These are phyloP conservation scores for Drosophila sordidula DNA, from an alignment of 2,888 invertebrate species.

Conservation along the genomic window DNA sequence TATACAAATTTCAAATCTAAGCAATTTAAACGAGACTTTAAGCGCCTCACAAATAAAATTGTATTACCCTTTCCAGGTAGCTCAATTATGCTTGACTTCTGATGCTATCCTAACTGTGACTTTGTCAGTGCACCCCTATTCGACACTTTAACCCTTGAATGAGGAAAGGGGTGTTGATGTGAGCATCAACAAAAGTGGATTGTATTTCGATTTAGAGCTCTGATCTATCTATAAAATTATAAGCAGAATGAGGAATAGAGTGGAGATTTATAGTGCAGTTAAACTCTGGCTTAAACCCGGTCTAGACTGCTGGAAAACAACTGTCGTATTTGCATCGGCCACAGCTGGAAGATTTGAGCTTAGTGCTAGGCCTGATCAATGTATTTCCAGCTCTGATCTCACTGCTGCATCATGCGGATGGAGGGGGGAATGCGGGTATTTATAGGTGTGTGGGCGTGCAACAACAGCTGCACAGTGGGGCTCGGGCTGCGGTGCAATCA, in stretches of 20 bases:
- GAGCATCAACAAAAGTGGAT: neutral
- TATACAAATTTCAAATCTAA: neutral
- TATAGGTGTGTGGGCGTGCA: constrained; percentile 51
- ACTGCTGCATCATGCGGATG: constrained; percentile 22
- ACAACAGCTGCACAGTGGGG: constrained; percentile 51
- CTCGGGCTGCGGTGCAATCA: constrained; percentile 49
- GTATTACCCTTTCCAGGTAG: no score
- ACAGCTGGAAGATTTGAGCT: constrained; percentile 13
- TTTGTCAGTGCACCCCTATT: constrained; percentile 32
- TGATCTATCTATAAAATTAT: no score
- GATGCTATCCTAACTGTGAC: constrained; percentile 5
- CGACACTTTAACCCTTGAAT: constrained; percentile 21
- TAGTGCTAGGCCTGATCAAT: constrained; percentile 1
- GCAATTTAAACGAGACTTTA: neutral
- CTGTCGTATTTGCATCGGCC: constrained; percentile 13
- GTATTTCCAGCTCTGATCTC: constrained; percentile 35
- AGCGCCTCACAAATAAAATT: no score
- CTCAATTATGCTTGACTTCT: constrained; percentile 28
- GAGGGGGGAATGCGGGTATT: constrained; percentile 14
- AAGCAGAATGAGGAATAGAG: no score
- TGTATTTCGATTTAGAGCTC: no score
- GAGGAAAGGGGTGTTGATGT: constrained; percentile 19
- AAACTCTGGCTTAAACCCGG: no score
- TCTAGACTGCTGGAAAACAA: constrained; percentile 9
- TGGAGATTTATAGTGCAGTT: no score